Evolutionary conservation across 2,888 invertebrate genomes (phyloP).

Genomic region (Limulus polyphemus): DNA sequence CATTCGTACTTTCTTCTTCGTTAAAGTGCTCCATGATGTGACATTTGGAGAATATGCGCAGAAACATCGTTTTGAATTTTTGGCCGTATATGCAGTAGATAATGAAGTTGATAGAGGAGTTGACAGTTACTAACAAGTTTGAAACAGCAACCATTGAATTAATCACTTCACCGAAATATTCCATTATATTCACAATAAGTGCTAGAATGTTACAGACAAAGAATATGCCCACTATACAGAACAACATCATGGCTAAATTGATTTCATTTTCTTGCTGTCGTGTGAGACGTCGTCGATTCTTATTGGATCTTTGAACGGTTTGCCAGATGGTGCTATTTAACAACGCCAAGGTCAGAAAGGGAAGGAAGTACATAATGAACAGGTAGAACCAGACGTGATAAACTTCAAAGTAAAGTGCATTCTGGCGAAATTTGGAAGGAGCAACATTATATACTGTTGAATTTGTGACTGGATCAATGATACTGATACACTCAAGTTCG

Average conservation of each 20-base stretch:
- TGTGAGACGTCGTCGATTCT: constrained; percentile 76
- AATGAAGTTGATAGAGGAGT: constrained; percentile 93
- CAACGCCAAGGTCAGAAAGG: constrained; percentile 72
- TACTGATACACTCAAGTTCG: constrained; percentile 44
- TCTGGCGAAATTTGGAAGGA: constrained; percentile 54
- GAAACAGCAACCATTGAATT: constrained; percentile 57
- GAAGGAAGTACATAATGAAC: constrained; percentile 83
- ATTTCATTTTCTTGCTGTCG: constrained; percentile 83
- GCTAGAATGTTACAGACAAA: constrained; percentile 82
- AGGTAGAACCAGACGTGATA: constrained; percentile 93
- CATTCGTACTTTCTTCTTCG: too few species aligned
- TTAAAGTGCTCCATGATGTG: too few species aligned
- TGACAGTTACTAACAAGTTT: constrained; percentile 87
- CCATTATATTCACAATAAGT: constrained; percentile 69
- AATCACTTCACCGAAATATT: constrained; percentile 41
- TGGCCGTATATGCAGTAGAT: constrained; percentile 97
- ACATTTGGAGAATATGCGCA: too few species aligned
- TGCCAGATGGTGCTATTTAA: constrained; percentile 82
- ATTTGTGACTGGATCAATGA: constrained; percentile 9
- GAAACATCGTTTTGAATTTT: constrained; percentile 58
- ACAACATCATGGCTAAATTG: constrained; percentile 83
- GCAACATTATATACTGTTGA: constrained; percentile 29
- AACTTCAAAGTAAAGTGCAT: constrained; percentile 56
- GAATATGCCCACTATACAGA: constrained; percentile 87
- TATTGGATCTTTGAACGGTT: constrained; percentile 77